Evolutionary conservation across 2,888 invertebrate species (phyloP), one percentile per base, ranked within the genome.

Genomic region (Standfussiana lucernea): DNA sequence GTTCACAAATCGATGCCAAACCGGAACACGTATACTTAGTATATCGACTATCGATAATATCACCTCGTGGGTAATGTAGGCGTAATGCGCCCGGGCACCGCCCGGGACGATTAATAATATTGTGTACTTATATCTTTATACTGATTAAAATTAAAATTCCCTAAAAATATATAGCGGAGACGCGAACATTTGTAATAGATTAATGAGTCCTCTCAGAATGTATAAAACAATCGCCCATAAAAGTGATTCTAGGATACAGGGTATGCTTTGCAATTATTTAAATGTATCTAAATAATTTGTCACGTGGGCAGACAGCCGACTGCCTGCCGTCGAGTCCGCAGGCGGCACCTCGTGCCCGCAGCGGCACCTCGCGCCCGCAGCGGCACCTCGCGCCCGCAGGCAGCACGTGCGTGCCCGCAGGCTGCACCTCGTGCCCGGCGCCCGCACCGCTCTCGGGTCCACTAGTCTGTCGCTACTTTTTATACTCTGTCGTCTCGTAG

Each of bases 261-360:
- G 98, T 98, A 98, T 98, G 98, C 98, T 98, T 98, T 98, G 98
- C 98, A 98, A 98, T 98, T 98, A 98, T 98, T 98, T 98, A 97
- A 97, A 97, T 97, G 97, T 97, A 94, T 96, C 96, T 96, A 97
- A 97, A 97, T 95, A 95, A 97, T 96, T 95, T 94, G 81, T 95
- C 95, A 95, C 93, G 94, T 95, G 94, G 96, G 95, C 96, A 95
- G 94, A 89, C 92, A 89, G 94, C 94, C 95, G 90, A 91, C 89
- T 92, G 90, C 92, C 93, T 89, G 92, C 92, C 89, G 90, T 91
- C 93, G 91, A 89, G 88, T 86, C 13, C 89, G 91, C 86, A 88
- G 90, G 90, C 35, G 32, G 73, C 73, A 73, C 10, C 24, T 11
- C n/a, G n/a, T n/a, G 13, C n/a, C 53, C 13, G n/a, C 13, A 13